Evolutionary conservation across 2,113 vertebrate genomes (phyloP), one percentile per base, ranked within the genome.

Genomic region (Cynoglossus semilaevis): DNA sequence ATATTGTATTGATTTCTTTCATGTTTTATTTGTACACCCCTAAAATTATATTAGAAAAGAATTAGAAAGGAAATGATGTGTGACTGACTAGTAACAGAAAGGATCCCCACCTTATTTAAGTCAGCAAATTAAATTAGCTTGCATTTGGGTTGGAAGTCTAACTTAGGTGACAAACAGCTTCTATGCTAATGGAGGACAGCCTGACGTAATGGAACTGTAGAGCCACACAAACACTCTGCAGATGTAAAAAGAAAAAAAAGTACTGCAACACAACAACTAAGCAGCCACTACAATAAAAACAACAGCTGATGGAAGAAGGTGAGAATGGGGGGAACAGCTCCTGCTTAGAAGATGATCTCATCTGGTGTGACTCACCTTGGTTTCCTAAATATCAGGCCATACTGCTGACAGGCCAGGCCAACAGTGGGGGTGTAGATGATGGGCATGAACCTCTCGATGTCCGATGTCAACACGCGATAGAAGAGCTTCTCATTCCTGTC

Each of bases 391-490:
- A 91, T 88, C 79, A 97, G 89, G 65, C 96, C 94, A 6, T 98
- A 99, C 5, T 93, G 93, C 41, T 98, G 96, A 81, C 97, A 99
- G 67, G 96, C 97, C 73, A 96, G 86, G 41, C 97, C 97, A 64
- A 99, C 96, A 0, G 92, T 98, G 53, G 96, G 96, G 44, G 96
- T 99, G 87, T 99, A 99, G 64, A 99, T 94, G 72, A 97, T 92
- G 48, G 97, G 97, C 97, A 99, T 96, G 78, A 98, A 99, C 79
- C 83, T 92, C 62, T 98, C 94, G 13, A 97, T 88, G 78, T 98
- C 91, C 65, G 94, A 98, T 41, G 81, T 74, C 29, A 99, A 84
- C 46, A 95, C 89, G 70, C 91, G 92, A 56, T 98, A 99, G 85
- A 99, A 99, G 15, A 99, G 94, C 77, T 98, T 98, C 86, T 99